Conservation (phyloP, 1,140 invertebrate genomes). For the Hermetia illucens region DNA sequence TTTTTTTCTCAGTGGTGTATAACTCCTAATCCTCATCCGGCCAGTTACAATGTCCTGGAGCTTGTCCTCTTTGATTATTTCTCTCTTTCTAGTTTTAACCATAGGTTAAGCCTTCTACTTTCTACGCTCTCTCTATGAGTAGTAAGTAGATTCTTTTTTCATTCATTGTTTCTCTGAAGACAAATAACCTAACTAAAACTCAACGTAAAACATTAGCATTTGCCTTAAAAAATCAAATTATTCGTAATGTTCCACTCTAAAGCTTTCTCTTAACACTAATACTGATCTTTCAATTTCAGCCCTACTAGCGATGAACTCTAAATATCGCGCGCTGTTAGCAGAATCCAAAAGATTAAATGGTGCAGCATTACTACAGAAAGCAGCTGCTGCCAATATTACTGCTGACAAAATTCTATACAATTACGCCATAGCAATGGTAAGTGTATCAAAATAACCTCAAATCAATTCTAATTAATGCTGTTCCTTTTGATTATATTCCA, state of each 20-base stretch:
- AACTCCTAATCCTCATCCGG: too few relatives aligned
- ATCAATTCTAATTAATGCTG: too few relatives aligned
- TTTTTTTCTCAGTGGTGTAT: too few relatives aligned
- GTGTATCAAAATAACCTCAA: conserved; percentile 10
- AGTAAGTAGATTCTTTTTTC: conserved; percentile 3
- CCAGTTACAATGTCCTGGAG: too few relatives aligned
- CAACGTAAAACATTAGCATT: too few relatives aligned
- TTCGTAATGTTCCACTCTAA: too few relatives aligned
- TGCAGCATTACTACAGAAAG: conserved; percentile 51
- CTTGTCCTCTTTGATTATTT: too few relatives aligned
- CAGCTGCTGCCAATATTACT: conserved; percentile 57
- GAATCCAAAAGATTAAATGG: conserved; percentile 82
- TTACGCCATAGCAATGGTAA: conserved; percentile 91
- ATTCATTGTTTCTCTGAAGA: not conserved
- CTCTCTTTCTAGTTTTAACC: too few relatives aligned
- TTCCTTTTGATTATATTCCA: conserved; percentile 5
- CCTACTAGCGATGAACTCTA: conserved; percentile 71
- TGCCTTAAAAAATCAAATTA: not conserved
- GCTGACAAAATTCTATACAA: conserved; percentile 93
- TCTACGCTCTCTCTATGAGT: too few relatives aligned
- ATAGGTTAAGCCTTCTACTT: too few relatives aligned
- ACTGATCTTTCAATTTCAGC: conserved; percentile 52
- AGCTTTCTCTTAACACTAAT: too few relatives aligned
- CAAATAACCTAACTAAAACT: conserved; percentile 1
- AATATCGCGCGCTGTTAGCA: conserved; percentile 72